Conservation (phyloP, 2,113 vertebrate genomes). For the Caloenas nicobarica region DNA sequence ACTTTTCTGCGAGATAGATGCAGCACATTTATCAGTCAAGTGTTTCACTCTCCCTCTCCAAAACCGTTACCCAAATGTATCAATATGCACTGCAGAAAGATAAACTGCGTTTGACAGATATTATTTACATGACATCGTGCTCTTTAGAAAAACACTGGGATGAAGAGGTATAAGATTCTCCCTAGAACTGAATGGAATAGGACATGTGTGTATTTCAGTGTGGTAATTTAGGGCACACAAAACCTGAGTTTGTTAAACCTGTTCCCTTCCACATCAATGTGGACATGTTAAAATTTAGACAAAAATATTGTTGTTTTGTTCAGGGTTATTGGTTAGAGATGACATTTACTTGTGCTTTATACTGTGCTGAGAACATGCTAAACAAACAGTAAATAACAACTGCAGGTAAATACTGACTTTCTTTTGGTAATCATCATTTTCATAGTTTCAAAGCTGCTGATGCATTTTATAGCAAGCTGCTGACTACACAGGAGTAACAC, state of each 20-base stretch:
- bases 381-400: background rate
- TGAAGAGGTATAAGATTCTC: background rate
- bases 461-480: conserved; percentile 36
- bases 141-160: background rate
- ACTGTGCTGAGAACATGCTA: background rate
- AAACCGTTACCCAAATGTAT: background rate
- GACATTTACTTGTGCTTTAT: background rate
- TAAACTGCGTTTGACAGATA: background rate
- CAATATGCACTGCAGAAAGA: background rate
- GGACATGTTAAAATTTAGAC: background rate
- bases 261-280: background rate
- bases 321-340: background rate
- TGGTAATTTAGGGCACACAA: background rate
- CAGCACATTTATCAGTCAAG: background rate
- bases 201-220: background rate
- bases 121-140: background rate
- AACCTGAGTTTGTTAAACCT: background rate
- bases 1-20: background rate
- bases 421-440: conserved; percentile 40
- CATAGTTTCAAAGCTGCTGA: conserved; percentile 37
- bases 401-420: background rate
- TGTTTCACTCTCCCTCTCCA: background rate
- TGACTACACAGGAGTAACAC: conserved; percentile 50
- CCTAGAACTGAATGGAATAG: background rate
- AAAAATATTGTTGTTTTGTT: background rate